Base-by-base conservation (phyloP, 2,888 invertebrate genomes). In the Platerodrilus igneus region DNA sequence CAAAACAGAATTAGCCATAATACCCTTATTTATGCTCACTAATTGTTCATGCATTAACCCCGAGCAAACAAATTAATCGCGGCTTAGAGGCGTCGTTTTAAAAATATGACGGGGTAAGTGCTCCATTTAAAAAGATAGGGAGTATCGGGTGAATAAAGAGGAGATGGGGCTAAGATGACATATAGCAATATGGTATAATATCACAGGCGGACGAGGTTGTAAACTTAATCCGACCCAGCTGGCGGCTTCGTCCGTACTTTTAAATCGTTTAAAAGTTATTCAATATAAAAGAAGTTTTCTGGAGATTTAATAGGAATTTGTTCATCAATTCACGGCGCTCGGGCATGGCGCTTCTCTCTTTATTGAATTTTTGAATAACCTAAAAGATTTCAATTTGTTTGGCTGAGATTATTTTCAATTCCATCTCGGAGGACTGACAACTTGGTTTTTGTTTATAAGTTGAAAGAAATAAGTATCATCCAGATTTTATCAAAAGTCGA, bases 291-390 rank as follows among this genome's bases (percentile, higher is more conserved):
- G 67, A 64, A 64, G 63, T 63, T 63, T 62, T 56, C 57, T 60
- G 61, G 62, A 64, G 68, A 69, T 69, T 68, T 70, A 69, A 70
- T 69, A 68, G 67, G 66, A 68, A 68, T 68, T 68, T 68, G 68
- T 67, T 68, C 68, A 69, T 69, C 68, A 69, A 69, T 69, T 69
- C 64, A 63, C 67, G 63, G 59, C 64, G 66, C 59, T 37, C 41
- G 41, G 38, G 45, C 47, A 43, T 36, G 22, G 31, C 41, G 47
- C 48, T 30, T 41, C 46, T 41, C 42, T 36, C 48, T 44, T 51
- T 51, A 51, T 51, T 51, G 49, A 45, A 51, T 49, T 39, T 44
- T 35, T 8, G 40, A 31, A 44, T 35, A 41, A 39, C 29, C 27
- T 10, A 19, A 21, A 23, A 38, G 25, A 39, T n/a, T n/a, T n/a